phyloP scores from a whole-genome alignment of 2,888 invertebrate genomes.

The Drosophila sordidapex region DNA sequence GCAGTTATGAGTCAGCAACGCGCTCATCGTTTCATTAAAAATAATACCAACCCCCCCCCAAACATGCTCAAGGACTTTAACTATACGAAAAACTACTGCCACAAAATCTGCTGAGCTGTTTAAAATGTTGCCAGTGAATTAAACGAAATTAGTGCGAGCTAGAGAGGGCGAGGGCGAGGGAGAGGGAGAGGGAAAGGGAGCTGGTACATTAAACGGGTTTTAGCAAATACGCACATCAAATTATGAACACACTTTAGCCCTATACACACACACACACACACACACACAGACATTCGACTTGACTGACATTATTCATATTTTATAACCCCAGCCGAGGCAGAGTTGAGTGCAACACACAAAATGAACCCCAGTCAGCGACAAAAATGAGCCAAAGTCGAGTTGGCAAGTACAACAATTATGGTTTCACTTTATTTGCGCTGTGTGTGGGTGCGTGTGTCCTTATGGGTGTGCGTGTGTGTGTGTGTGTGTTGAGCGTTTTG shows the following conservation, averaged over 20 bases:
- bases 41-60: conserved; percentile 41
- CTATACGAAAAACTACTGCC: conserved; percentile 30
- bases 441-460: conserved; percentile 10
- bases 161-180: not conserved
- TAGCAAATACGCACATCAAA: conserved; percentile 78
- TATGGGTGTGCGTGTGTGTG: conserved; percentile 5
- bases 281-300: conserved; percentile 14
- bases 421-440: conserved; percentile 72
- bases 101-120: conserved; percentile 33
- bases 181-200: not conserved
- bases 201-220: conserved; percentile 70
- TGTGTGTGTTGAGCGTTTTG: conserved; percentile 61
- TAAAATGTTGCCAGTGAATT: conserved; percentile 59
- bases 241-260: conserved; percentile 29
- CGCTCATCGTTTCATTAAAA: conserved; percentile 71
- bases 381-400: conserved; percentile 73
- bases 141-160: conserved; percentile 69
- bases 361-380: conserved; percentile 39
- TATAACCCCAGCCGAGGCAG: conserved; percentile 57
- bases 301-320: conserved; percentile 74
- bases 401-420: conserved; percentile 78
- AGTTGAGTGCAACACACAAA: conserved; percentile 48
- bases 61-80: conserved; percentile 53
- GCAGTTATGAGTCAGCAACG: conserved; percentile 61
- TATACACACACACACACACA: not conserved